Conservation (phyloP, 2,888 invertebrate genomes). For the Silvanus unidentatus region DNA sequence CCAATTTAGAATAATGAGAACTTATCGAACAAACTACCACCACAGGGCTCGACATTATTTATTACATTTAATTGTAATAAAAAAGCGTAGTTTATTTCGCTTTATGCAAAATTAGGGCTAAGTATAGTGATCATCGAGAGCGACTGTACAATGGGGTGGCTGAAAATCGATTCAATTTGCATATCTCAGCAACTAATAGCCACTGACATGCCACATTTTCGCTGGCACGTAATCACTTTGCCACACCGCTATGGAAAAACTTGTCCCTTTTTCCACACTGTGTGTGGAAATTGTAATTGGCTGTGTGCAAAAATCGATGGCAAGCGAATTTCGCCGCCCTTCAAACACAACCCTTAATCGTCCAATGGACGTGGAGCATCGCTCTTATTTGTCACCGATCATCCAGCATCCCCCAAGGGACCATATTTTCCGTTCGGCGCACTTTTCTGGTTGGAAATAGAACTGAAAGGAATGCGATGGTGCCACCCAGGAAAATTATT, state of each 20-base stretch:
- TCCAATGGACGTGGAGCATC: too few species aligned
- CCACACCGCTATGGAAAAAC: background rate
- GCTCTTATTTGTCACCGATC: too few species aligned
- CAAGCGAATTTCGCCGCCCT: too few species aligned
- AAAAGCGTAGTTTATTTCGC: background rate
- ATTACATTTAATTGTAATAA: background rate
- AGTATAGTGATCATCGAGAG: background rate
- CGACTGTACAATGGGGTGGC: background rate
- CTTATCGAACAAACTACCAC: too few species aligned
- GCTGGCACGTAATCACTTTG: background rate
- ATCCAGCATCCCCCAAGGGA: too few species aligned
- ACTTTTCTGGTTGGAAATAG: too few species aligned
- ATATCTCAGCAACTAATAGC: slow-evolving; percentile 1
- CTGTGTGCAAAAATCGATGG: background rate
- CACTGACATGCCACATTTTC: slow-evolving; percentile 3
- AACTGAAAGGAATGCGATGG: background rate
- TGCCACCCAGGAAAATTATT: slow-evolving; percentile 3
- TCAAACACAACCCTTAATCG: too few species aligned
- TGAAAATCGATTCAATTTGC: slow-evolving; percentile 2
- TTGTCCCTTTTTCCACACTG: background rate
- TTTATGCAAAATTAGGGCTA: background rate
- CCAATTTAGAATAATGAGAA: too few species aligned
- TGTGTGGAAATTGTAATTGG: too few species aligned
- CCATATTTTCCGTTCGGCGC: too few species aligned
- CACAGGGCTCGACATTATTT: background rate